Evolutionary conservation across 1,140 invertebrate species (phyloP).

Genomic region (Procambarus virginalis): DNA sequence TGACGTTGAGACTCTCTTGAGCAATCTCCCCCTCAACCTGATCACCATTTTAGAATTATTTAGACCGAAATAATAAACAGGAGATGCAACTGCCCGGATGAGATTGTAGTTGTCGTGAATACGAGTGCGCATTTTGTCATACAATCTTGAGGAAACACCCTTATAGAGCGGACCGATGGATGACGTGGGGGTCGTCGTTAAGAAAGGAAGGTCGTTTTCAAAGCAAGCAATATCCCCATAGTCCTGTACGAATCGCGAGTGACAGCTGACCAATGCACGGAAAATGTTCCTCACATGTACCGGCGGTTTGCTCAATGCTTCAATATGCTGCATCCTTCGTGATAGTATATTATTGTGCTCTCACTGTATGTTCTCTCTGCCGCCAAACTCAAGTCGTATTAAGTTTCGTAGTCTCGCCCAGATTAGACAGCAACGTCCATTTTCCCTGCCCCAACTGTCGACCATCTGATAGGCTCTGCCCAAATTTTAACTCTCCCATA

Average conservation of each 20-base stretch:
- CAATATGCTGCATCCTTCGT: no score
- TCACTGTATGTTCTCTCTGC: no score
- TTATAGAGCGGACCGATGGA: neutral
- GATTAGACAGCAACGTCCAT: no score
- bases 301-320: no score
- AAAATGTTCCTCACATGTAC: neutral
- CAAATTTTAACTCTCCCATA: no score
- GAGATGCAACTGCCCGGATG: neutral
- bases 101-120: neutral
- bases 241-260: neutral
- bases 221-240: neutral
- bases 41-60: neutral
- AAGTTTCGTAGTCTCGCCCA: no score
- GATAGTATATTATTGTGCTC: no score
- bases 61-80: neutral
- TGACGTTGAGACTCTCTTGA: neutral
- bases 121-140: neutral
- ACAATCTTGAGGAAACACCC: neutral
- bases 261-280: neutral
- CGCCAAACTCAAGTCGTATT: no score
- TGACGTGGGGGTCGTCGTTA: neutral
- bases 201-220: neutral
- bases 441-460: no score
- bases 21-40: neutral
- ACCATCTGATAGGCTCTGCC: no score